These are phyloP conservation scores for Amiota mariae DNA, from an alignment of 2,888 invertebrate genomes.

Conservation along the genomic window DNA sequence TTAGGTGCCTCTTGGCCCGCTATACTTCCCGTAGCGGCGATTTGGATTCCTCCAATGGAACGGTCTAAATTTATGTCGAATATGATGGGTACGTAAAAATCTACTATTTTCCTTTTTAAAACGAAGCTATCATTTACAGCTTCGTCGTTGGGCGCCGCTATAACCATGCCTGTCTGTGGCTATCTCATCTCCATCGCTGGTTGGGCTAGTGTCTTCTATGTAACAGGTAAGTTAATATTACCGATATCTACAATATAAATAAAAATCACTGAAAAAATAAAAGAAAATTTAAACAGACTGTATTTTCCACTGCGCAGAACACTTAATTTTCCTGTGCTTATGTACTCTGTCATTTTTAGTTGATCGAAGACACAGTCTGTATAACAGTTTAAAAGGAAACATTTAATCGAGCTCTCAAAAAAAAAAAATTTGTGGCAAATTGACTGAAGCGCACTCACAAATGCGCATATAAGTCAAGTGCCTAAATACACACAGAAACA, in stretches of 20 bases:
- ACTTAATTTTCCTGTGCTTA: too few relatives aligned
- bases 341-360: too few relatives aligned
- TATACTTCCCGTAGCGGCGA: constrained; percentile 92
- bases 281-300: too few relatives aligned
- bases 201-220: constrained; percentile 93
- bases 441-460: too few relatives aligned
- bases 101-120: constrained; percentile 4
- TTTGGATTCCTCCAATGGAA: constrained; percentile 96
- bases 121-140: constrained; percentile 75
- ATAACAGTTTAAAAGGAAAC: too few relatives aligned
- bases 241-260: too few relatives aligned
- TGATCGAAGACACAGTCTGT: too few relatives aligned
- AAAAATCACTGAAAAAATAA: not conserved
- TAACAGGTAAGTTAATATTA: constrained; percentile 78
- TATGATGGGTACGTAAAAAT: constrained; percentile 84
- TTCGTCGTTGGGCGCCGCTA: constrained; percentile 91
- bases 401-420: too few relatives aligned
- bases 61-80: constrained; percentile 93
- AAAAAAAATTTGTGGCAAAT: too few relatives aligned
- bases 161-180: constrained; percentile 91
- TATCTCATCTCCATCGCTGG: constrained; percentile 85
- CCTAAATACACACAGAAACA: too few relatives aligned
- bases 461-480: too few relatives aligned
- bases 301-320: too few relatives aligned
- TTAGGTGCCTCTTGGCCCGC: constrained; percentile 94